Percentiles rank a stretch among this genome's conserved stretches.
Evolutionary conservation across 2,888 invertebrate species (phyloP).

Genomic region (Proisotoma minuta): DNA sequence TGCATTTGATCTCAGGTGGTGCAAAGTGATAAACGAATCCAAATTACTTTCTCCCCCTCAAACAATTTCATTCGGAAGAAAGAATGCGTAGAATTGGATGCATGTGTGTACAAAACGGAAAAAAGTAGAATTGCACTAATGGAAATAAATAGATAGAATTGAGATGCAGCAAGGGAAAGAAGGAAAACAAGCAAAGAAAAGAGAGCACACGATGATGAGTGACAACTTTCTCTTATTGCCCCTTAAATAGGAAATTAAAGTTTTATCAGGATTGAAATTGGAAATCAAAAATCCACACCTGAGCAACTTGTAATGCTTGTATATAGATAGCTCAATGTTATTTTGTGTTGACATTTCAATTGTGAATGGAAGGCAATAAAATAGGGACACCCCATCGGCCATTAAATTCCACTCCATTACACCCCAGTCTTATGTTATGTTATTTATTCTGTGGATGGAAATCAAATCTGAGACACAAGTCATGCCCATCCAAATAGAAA

Average conservation of each 20-base stretch:
- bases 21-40: conserved; percentile 1
- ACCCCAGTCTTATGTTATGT: too few relatives aligned
- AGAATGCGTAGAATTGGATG: neutral
- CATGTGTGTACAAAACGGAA: neutral
- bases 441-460: too few relatives aligned
- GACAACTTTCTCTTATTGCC: too few relatives aligned
- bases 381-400: conserved; percentile 1
- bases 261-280: too few relatives aligned
- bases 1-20: conserved; percentile 1
- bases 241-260: too few relatives aligned
- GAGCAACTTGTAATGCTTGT: too few relatives aligned
- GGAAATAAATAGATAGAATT: neutral
- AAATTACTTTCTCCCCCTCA: neutral
- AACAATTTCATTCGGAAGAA: neutral
- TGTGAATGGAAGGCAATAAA: conserved; percentile 4
- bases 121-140: conserved; percentile 1
- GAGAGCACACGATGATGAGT: neutral
- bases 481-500: too few relatives aligned
- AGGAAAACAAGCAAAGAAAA: neutral
- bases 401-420: too few relatives aligned
- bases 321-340: too few relatives aligned
- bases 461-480: too few relatives aligned
- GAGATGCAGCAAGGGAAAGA: neutral
- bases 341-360: neutral
- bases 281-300: neutral